These are phyloP conservation scores for Epicauta chinensis DNA, from an alignment of 1,140 invertebrate species.

Conservation along the genomic window DNA sequence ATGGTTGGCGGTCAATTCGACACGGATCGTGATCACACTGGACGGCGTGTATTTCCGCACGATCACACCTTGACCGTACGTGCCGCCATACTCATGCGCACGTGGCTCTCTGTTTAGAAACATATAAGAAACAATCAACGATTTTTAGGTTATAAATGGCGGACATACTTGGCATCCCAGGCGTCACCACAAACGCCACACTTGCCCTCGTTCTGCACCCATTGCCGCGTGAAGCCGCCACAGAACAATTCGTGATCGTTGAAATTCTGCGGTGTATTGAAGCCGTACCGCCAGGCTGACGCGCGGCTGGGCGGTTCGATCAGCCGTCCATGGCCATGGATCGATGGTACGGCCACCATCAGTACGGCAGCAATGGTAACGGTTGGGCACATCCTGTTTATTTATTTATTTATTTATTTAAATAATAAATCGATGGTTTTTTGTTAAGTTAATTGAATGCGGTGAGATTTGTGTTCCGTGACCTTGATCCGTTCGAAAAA, in stretches of 20 bases:
- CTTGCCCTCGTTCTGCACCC: slow-evolving; percentile 65
- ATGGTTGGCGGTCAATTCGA: slow-evolving; percentile 75
- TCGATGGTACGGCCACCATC: neutral
- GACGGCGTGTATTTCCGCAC: slow-evolving; percentile 66
- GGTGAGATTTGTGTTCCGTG: no score
- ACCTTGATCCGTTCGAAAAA: no score
- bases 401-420: no score
- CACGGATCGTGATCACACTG: slow-evolving; percentile 60
- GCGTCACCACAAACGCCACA: slow-evolving; percentile 86
- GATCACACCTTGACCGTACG: slow-evolving; percentile 74
- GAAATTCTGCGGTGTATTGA: slow-evolving; percentile 70
- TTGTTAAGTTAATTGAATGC: no score
- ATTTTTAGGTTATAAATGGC: neutral
- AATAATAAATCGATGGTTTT: no score
- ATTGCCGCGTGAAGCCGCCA: slow-evolving; percentile 76
- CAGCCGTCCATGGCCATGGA: slow-evolving; percentile 65
- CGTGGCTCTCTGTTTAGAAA: slow-evolving; percentile 57
- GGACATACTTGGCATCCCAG: slow-evolving; percentile 58
- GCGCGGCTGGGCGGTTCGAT: slow-evolving; percentile 80
- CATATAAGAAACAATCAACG: slow-evolving; percentile 7
- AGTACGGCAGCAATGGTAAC: no score
- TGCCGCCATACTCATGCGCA: slow-evolving; percentile 76
- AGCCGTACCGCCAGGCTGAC: slow-evolving; percentile 74
- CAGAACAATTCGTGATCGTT: slow-evolving; percentile 88
- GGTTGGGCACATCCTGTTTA: no score